These are phyloP conservation scores for Drosophila grimshawi DNA, from an alignment of 1,140 invertebrate species.

Conservation along the genomic window DNA sequence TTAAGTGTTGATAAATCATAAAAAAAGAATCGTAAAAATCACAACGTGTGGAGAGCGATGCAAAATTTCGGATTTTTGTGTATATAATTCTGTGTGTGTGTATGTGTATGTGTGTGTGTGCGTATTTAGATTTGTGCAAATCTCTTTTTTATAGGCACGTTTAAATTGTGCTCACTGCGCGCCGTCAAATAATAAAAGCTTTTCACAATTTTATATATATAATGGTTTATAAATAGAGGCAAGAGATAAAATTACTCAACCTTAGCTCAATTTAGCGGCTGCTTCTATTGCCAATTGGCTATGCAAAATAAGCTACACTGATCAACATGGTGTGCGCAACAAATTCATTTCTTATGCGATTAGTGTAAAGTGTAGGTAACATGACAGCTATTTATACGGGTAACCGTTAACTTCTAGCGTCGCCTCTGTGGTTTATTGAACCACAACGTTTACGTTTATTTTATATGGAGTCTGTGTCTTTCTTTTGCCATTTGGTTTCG, in stretches of 20 bases:
- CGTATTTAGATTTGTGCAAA: slow-evolving; percentile 72
- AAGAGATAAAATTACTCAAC: slow-evolving; percentile 28
- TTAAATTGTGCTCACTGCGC: slow-evolving; percentile 56
- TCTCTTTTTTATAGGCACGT: slow-evolving; percentile 74
- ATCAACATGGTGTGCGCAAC: slow-evolving; percentile 10
- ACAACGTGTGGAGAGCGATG: slow-evolving; percentile 56
- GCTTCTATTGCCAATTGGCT: slow-evolving; percentile 39
- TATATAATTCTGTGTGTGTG: slow-evolving; percentile 1
- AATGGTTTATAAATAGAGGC: slow-evolving; percentile 43
- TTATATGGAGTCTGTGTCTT: slow-evolving; percentile 5
- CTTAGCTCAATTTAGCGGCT: slow-evolving; percentile 45
- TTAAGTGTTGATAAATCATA: slow-evolving; percentile 35
- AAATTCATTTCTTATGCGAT: background rate
- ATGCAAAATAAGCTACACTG: slow-evolving; percentile 37
- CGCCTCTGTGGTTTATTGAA: slow-evolving; percentile 40
- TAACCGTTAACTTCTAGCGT: slow-evolving; percentile 32
- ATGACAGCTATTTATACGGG: too few relatives aligned
- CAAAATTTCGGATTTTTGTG: slow-evolving; percentile 51
- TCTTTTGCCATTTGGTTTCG: slow-evolving; percentile 9
- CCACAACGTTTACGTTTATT: slow-evolving; percentile 6
- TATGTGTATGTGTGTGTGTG: slow-evolving; percentile 21
- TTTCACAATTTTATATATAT: slow-evolving; percentile 36
- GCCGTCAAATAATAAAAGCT: slow-evolving; percentile 48
- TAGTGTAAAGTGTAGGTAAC: background rate
- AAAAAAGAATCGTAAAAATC: slow-evolving; percentile 48